Conservation (phyloP, 2,888 invertebrate species). For the Dilophus febrilis region DNA sequence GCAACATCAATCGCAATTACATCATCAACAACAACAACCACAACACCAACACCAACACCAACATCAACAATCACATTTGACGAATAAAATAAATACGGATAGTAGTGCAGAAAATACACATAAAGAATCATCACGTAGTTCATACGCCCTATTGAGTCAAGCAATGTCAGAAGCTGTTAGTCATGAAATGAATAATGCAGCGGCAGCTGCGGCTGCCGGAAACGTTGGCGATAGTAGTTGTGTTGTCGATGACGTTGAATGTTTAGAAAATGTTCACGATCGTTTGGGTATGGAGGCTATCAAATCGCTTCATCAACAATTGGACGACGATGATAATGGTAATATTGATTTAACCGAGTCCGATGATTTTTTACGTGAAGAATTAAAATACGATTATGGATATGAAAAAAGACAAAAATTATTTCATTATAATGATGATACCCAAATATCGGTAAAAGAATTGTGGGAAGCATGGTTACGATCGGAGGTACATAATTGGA, state of each 20-base stretch:
- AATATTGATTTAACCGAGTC: conserved; percentile 95
- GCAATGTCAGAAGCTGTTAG: conserved; percentile 39
- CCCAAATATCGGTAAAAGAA: conserved; percentile 93
- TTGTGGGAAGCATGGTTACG: conserved; percentile 93
- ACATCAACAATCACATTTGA: no score
- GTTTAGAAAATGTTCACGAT: conserved; percentile 58
- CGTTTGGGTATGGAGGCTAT: conserved; percentile 85
- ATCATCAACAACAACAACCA: no score
- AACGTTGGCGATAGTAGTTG: conserved; percentile 27
- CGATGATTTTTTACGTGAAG: conserved; percentile 90
- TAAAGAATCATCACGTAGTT: conserved; percentile 21
- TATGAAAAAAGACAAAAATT: conserved; percentile 82
- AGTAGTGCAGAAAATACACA: background rate
- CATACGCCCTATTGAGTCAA: conserved; percentile 35
- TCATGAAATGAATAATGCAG: conserved; percentile 35
- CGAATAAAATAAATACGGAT: no score
- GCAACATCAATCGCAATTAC: no score
- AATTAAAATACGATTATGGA: conserved; percentile 87
- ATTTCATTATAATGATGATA: conserved; percentile 94
- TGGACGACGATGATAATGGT: conserved; percentile 96
- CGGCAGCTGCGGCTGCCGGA: conserved; percentile 10
- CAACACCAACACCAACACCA: no score
- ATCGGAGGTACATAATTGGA: conserved; percentile 96
- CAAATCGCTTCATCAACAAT: conserved; percentile 73
- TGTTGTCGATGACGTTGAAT: conserved; percentile 49